A percentile compares a stretch with the other conserved stretches of the same genome.
phyloP scores from a whole-genome alignment of 2,113 vertebrate species.

The Tinamus guttatus region DNA sequence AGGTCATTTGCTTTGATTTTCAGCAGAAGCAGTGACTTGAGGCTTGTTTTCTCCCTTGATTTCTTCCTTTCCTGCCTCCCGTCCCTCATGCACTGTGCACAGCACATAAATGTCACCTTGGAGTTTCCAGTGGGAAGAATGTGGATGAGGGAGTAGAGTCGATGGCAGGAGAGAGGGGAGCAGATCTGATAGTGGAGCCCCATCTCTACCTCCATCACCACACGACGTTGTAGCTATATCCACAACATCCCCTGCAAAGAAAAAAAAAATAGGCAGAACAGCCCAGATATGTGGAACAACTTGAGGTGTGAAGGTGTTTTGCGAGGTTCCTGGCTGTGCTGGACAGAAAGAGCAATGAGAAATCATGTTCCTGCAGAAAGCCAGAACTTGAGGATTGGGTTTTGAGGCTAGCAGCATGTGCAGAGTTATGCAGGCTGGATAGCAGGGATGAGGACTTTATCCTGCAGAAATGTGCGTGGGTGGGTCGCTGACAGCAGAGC shows the following conservation, averaged over 20 bases:
- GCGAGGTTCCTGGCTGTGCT: not conserved
- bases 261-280: not conserved
- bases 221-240: not conserved
- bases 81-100: not conserved
- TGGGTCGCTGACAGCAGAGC: slow-evolving; percentile 57
- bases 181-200: not conserved
- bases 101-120: fast-evolving
- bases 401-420: not conserved
- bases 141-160: not conserved
- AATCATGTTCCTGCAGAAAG: not conserved
- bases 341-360: not conserved
- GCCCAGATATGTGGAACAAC: not conserved
- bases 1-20: not conserved
- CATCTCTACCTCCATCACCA: not conserved
- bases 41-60: not conserved
- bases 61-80: not conserved
- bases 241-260: not conserved
- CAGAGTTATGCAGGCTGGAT: not conserved
- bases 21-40: not conserved
- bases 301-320: not conserved
- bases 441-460: not conserved
- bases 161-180: not conserved
- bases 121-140: not conserved
- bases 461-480: slow-evolving; percentile 43
- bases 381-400: not conserved